phyloP scores from a whole-genome alignment of 2,888 invertebrate species.

The Synanthedon formicaeformis region DNA sequence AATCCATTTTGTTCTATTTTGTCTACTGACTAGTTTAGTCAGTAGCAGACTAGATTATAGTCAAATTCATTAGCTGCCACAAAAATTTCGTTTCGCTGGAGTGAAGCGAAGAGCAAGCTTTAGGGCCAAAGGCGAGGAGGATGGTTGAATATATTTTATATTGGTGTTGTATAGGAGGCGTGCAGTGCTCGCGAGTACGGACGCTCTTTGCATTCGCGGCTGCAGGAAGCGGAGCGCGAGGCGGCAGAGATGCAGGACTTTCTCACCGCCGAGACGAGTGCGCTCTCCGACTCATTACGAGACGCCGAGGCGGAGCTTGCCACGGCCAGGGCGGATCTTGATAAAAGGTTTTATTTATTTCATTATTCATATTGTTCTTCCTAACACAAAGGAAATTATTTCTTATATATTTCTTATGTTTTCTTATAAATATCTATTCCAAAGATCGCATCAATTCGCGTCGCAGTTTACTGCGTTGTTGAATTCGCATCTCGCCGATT shows the following conservation, averaged over 20 bases:
- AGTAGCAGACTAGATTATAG: too few species aligned
- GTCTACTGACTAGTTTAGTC: too few species aligned
- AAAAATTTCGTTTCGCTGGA: too few species aligned
- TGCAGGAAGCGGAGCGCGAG: constrained; percentile 83
- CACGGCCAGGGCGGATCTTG: constrained; percentile 41
- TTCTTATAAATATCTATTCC: too few species aligned
- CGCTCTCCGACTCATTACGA: constrained; percentile 81
- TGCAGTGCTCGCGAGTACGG: constrained; percentile 77
- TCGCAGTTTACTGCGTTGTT: too few species aligned
- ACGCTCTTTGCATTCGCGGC: constrained; percentile 77
- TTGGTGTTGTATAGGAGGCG: constrained; percentile 62
- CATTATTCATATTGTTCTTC: too few species aligned
- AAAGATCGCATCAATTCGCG: too few species aligned
- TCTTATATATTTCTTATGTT: too few species aligned
- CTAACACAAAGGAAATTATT: too few species aligned
- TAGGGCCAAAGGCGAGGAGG: not conserved
- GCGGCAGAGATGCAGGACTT: constrained; percentile 89
- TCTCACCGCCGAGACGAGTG: constrained; percentile 85
- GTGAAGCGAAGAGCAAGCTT: not conserved
- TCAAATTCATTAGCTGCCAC: too few species aligned
- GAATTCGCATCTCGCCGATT: not conserved
- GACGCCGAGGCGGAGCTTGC: constrained; percentile 79
- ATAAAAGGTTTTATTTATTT: constrained; percentile 31
- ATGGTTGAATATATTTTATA: constrained; percentile 1
- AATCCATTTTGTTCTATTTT: too few species aligned